Evolutionary conservation across 2,888 invertebrate genomes (phyloP), one percentile per base, ranked within the genome.

Genomic region (Syrista parreyssii): DNA sequence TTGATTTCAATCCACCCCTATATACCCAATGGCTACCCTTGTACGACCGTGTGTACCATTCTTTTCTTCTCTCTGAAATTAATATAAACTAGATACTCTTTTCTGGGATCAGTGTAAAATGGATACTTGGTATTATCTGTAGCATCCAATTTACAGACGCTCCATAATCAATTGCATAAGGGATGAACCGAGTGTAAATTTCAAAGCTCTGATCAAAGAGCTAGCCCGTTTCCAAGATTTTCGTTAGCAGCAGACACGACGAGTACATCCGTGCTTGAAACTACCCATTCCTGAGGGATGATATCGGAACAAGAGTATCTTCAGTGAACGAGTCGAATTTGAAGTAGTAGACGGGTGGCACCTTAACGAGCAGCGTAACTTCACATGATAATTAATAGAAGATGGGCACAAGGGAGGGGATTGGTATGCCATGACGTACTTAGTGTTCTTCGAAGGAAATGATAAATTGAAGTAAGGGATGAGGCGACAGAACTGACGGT

Each of bases 381-480:
- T 78, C 78, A 80, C 80, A 79, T 77, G 81, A 83, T 83, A 83
- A 83, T 83, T 82, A 83, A 82, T 82, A 81, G 80, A 83, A 81
- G 30, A 30, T 79, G 82, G 78, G 81, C 82, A 81, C 81, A 55
- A 23, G 4, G 9, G 9, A 23, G 55, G 23, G 55, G 55, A 55
- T 55, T 55, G 55, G 55, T 23, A 23, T 23, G 23, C 23, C 23
- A 23, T 23, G 82, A 80, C 80, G 80, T 81, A 79, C 82, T 82
- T 78, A 79, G 79, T 76, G 80, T 79, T 82, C 81, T 84, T 82
- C 84, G 86, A 86, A 85, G 86, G 85, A 86, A 85, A 86, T 86
- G 87, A 86, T 86, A 86, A 87, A 87, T 86, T 85, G 87, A 85
- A 84, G 83, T 84, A 84, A 84, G 81, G 83, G 68, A 82, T 81